A percentile compares a stretch with the other conserved stretches of the same genome.
phyloP scores from a whole-genome alignment of 2,797 vertebrate species.

The Morelia viridis region DNA sequence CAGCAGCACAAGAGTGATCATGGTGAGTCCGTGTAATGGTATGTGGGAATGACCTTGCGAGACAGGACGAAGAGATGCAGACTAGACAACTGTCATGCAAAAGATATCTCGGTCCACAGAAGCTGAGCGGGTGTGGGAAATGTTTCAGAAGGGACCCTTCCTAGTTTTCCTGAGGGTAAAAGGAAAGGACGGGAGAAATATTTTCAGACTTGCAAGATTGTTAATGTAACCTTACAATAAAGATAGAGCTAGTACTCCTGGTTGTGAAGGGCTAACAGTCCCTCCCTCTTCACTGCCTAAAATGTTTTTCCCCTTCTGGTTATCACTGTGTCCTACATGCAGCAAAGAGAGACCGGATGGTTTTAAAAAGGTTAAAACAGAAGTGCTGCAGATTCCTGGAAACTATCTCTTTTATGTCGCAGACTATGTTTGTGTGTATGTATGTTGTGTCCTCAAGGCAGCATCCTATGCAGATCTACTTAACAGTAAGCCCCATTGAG shows the following conservation, averaged over 20 bases:
- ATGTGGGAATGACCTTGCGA: background rate
- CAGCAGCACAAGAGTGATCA: background rate
- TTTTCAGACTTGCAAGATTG: background rate
- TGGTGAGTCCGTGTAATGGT: background rate
- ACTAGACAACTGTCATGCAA: background rate
- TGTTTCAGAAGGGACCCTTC: background rate
- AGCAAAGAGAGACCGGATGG: background rate
- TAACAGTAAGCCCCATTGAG: background rate
- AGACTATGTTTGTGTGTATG: background rate
- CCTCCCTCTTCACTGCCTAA: background rate
- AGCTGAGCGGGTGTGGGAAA: background rate
- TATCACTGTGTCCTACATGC: background rate
- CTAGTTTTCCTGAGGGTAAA: background rate
- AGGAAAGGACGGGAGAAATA: background rate
- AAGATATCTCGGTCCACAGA: background rate
- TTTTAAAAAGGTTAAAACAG: background rate
- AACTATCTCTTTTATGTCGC: background rate
- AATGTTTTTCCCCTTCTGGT: background rate
- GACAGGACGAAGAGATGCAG: background rate
- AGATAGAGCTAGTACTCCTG: background rate
- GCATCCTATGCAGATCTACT: background rate
- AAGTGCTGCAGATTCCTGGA: background rate
- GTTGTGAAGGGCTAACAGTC: background rate
- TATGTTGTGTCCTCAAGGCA: background rate
- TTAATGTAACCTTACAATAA: background rate